Evolutionary conservation across 2,797 vertebrate genomes (phyloP), one percentile per base, ranked within the genome.

Genomic region (Neopelma chrysocephalum): DNA sequence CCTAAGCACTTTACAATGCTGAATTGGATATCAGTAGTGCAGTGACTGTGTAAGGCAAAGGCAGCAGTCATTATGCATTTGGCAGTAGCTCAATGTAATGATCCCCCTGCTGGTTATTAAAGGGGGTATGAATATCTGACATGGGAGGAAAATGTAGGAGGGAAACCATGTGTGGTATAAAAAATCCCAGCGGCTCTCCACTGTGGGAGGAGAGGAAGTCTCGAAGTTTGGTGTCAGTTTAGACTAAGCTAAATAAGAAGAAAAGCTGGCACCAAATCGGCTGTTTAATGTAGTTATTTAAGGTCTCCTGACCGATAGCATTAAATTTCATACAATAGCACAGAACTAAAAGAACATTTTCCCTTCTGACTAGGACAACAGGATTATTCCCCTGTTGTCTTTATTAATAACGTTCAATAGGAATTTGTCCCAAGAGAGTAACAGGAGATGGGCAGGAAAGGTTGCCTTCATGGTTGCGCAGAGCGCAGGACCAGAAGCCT

Each of bases 1-100:
- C 93, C 93, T 84, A 96, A 96, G 97, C 97, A 96, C 92, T 98
- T 97, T 97, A 97, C 97, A 98, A 90, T 97, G 97, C 97, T 96
- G 95, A 97, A 96, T 91, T 77, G 89, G 93, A 88, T 96, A 73
- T 82, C 94, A 93, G 86, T 94, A 92, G 66, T 92, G 68, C 69
- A 60, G 93, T 95, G 85, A 86, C 79, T 72, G 79, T 89, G 92
- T 79, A 92, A 95, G 91, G 87, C 77, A 87, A 88, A 94, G 92
- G 94, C 86, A 93, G 95, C 95, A 96, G 93, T 94, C 94, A 97
- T 97, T 96, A 95, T 95, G 95, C 76, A 94, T 94, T 96, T 77
- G 81, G 97, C 96, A 95, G 96, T 97, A 97, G 96, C 93, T 97
- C 97, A 98, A 90, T 81, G 95, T 95, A 94, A 97, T 92, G 95